phyloP scores from a whole-genome alignment of 2,113 vertebrate species.

The Leucoraja erinaceus region DNA sequence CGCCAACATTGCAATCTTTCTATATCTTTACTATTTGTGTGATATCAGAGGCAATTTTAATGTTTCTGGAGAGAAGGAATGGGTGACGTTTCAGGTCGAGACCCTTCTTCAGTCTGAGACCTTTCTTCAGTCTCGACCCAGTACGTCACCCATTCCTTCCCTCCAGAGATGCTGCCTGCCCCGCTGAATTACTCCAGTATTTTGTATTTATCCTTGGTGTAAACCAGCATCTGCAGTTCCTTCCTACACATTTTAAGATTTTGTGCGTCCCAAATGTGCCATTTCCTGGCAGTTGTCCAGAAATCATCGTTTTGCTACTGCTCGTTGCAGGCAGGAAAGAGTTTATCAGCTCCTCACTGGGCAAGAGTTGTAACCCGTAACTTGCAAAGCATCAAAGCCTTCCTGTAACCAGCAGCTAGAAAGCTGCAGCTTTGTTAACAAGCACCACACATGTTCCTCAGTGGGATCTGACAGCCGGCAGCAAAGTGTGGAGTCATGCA shows the following conservation, averaged over 20 bases:
- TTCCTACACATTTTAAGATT: neutral
- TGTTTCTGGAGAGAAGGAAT: neutral
- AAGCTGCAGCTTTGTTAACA: neutral
- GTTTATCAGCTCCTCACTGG: conserved; percentile 18
- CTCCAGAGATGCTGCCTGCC: too few relatives aligned
- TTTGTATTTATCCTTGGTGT: too few relatives aligned
- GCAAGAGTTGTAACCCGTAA: neutral
- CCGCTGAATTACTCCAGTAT: too few relatives aligned
- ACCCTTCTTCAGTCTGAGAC: too few relatives aligned
- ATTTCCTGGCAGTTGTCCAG: neutral
- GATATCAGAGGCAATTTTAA: neutral
- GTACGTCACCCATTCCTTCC: too few relatives aligned
- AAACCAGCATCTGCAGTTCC: too few relatives aligned
- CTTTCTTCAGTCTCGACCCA: too few relatives aligned
- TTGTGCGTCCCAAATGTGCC: neutral
- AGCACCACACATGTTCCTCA: neutral
- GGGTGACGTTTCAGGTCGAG: too few relatives aligned
- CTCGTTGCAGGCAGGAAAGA: neutral
- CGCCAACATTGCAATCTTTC: neutral
- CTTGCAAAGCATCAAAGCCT: conserved; percentile 31
- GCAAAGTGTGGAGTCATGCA: too few relatives aligned
- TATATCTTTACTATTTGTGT: neutral
- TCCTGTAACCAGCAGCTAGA: neutral
- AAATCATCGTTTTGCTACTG: neutral
- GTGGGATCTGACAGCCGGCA: neutral